Percentiles rank a stretch among this genome's conserved stretches.
Conservation (phyloP, 2,888 invertebrate genomes). For the Hyppa rectilinea region DNA sequence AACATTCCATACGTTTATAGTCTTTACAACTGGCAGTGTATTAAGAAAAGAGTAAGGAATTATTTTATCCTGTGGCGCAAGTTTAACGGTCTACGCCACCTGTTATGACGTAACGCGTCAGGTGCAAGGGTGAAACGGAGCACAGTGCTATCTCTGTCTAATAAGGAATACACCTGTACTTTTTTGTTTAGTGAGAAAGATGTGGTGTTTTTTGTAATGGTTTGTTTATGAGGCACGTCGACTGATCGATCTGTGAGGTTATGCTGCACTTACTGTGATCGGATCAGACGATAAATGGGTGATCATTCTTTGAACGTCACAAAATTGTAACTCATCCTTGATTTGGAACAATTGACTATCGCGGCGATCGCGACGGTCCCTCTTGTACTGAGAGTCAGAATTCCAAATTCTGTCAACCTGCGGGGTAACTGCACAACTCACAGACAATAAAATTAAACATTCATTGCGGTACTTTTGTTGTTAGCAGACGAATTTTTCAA, state of each 20-base stretch:
- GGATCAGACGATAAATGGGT: no score
- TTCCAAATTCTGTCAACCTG: no score
- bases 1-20: background rate
- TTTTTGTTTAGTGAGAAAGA: slow-evolving; percentile 22
- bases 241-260: background rate
- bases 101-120: slow-evolving; percentile 78
- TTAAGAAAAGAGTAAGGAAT: background rate
- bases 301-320: no score
- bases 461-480: no score
- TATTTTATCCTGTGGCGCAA: slow-evolving; percentile 66
- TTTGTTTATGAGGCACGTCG: background rate
- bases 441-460: no score
- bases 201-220: background rate
- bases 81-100: slow-evolving; percentile 76
- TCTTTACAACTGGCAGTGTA: slow-evolving; percentile 8
- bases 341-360: no score
- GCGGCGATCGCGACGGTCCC: no score
- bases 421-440: no score
- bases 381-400: no score
- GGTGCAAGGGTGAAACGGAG: slow-evolving; percentile 67
- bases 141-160: slow-evolving; percentile 59
- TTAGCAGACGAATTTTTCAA: no score
- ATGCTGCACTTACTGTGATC: accelerated
- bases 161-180: slow-evolving; percentile 46
- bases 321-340: no score